Evolutionary conservation across 2,113 vertebrate species (phyloP).

Genomic region (Serinus canaria): DNA sequence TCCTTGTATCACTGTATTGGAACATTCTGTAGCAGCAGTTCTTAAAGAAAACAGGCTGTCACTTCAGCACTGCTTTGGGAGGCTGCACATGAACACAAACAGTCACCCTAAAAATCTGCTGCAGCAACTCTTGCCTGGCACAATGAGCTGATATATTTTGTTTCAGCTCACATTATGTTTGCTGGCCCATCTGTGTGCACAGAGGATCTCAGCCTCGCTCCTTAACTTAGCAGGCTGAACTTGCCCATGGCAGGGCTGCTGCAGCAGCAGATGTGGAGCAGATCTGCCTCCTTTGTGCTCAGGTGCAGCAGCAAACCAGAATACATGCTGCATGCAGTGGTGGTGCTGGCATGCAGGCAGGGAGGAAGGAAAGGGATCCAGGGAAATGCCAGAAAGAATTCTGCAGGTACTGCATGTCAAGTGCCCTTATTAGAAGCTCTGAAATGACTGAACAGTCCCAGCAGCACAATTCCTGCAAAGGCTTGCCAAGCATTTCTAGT

Average conservation of each 20-base stretch:
- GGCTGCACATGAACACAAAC: constrained; percentile 28
- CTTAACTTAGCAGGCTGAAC: not conserved
- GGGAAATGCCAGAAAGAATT: not conserved
- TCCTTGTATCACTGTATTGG: not conserved
- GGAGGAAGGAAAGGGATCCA: not conserved
- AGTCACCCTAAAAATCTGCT: constrained; percentile 36
- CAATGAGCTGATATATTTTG: constrained; percentile 25
- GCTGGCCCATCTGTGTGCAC: not conserved
- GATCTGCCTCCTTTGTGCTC: not conserved
- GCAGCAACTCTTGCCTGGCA: constrained; percentile 7
- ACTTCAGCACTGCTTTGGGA: constrained; percentile 11
- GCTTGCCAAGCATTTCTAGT: constrained; percentile 14
- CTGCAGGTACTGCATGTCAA: not conserved
- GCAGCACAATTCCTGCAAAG: constrained; percentile 9
- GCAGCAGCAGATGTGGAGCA: not conserved
- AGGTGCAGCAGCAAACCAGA: not conserved
- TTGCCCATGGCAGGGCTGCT: not conserved
- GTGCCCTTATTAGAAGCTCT: not conserved
- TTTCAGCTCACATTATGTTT: constrained; percentile 9
- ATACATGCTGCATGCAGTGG: not conserved
- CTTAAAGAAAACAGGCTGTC: constrained; percentile 52
- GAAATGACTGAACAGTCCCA: constrained; percentile 3
- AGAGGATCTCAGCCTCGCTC: not conserved
- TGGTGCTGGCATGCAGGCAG: not conserved
- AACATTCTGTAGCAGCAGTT: constrained; percentile 23